Conservation (phyloP, 2,113 vertebrate genomes). For the Gymnarchus niloticus region DNA sequence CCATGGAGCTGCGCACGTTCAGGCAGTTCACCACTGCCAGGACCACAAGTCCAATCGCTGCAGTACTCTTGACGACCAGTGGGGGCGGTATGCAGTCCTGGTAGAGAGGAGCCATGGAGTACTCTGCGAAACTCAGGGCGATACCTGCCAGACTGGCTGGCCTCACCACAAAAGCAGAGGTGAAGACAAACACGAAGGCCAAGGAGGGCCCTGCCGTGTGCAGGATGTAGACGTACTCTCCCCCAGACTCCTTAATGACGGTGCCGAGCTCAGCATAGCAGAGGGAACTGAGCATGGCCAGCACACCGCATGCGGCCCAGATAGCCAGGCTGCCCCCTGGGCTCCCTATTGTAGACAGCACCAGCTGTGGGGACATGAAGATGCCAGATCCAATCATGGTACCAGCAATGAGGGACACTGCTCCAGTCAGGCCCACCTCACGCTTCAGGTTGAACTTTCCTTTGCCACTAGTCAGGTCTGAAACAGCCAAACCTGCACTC, state of each 20-base stretch:
- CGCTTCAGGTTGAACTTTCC: conserved; percentile 41
- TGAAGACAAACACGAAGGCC: conserved; percentile 67
- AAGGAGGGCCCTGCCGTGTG: conserved; percentile 68
- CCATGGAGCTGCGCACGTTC: conserved; percentile 48
- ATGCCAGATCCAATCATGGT: conserved; percentile 75
- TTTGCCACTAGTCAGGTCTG: neutral
- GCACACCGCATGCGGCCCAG: conserved; percentile 66
- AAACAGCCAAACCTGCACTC: neutral
- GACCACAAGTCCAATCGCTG: conserved; percentile 60
- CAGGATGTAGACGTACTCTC: conserved; percentile 76
- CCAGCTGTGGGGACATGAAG: conserved; percentile 68
- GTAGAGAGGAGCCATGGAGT: conserved; percentile 63
- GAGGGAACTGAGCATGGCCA: conserved; percentile 64
- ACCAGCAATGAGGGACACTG: conserved; percentile 65
- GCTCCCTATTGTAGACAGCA: conserved; percentile 65
- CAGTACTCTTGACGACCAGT: conserved; percentile 49
- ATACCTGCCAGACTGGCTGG: conserved; percentile 60
- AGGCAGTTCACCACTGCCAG: conserved; percentile 56
- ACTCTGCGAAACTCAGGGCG: conserved; percentile 70
- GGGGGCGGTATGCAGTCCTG: conserved; percentile 55
- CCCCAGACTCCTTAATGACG: conserved; percentile 70
- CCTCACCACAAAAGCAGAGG: conserved; percentile 62
- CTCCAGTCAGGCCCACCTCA: conserved; percentile 58
- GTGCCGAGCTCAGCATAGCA: conserved; percentile 73
- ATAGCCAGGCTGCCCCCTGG: conserved; percentile 70